Conservation (phyloP, 2,888 invertebrate genomes). For the Notodonta ziczac region DNA sequence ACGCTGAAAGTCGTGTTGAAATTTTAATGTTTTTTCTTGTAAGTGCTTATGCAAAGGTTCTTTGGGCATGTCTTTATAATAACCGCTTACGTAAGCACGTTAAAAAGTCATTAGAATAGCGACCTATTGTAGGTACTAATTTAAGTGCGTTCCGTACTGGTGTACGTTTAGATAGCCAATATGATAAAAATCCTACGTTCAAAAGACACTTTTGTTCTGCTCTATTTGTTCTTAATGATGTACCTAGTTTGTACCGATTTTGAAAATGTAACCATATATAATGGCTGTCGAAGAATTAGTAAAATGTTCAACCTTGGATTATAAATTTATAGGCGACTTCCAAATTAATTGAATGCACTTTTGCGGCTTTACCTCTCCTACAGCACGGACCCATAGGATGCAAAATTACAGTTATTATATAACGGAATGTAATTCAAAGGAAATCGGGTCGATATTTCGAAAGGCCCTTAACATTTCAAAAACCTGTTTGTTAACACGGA, state of each 20-base stretch:
- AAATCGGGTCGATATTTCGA: neutral
- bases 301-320: no score
- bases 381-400: neutral
- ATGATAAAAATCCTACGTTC: no score
- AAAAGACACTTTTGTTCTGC: no score
- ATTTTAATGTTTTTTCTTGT: neutral
- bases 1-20: conserved; percentile 12
- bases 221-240: no score
- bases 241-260: no score
- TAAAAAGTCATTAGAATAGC: neutral
- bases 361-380: no score
- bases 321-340: no score
- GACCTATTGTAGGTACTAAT: neutral
- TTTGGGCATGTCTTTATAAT: neutral
- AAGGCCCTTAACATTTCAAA: conserved; percentile 1
- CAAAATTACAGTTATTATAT: neutral
- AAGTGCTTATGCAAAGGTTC: neutral
- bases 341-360: no score
- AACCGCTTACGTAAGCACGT: neutral
- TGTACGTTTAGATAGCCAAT: no score
- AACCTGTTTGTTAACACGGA: neutral
- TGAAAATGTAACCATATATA: no score
- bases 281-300: no score
- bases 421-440: neutral
- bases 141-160: neutral